A percentile compares a stretch with the other conserved stretches of the same genome.
phyloP scores from a whole-genome alignment of 1,140 invertebrate species.

The Ruditapes philippinarum region DNA sequence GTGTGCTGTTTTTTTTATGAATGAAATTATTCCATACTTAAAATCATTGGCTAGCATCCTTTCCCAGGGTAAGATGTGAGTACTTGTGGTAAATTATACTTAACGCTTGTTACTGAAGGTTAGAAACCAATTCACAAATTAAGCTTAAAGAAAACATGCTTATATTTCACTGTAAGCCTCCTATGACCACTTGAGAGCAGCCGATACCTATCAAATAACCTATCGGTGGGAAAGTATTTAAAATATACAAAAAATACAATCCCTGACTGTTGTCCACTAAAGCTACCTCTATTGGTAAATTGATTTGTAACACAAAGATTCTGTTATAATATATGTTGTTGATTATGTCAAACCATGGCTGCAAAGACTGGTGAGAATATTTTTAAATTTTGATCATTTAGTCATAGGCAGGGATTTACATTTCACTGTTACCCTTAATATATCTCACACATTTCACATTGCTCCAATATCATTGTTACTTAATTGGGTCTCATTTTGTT shows the following conservation, averaged over 20 bases:
- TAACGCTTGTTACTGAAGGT: neutral
- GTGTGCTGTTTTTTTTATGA: neutral
- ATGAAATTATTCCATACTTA: neutral
- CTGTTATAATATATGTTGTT: neutral
- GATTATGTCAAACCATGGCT: too few relatives aligned
- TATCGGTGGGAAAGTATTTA: neutral
- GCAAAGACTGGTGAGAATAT: too few relatives aligned
- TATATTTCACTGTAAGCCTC: neutral
- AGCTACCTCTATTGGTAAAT: neutral
- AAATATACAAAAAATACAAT: neutral
- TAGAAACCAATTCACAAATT: neutral
- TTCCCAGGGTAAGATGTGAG: neutral
- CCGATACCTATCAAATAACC: neutral
- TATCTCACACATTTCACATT: too few relatives aligned
- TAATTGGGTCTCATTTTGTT: too few relatives aligned
- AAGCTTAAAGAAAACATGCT: neutral
- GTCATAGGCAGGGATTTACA: too few relatives aligned
- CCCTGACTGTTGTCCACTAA: neutral
- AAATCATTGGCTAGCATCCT: neutral
- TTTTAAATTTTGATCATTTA: too few relatives aligned
- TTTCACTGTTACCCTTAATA: too few relatives aligned
- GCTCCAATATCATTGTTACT: too few relatives aligned
- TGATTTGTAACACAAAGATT: neutral
- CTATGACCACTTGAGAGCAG: slow-evolving; percentile 2
- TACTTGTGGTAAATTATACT: neutral